Base-by-base conservation (phyloP, 2,888 invertebrate species). In the Epinotia brunnichana region DNA sequence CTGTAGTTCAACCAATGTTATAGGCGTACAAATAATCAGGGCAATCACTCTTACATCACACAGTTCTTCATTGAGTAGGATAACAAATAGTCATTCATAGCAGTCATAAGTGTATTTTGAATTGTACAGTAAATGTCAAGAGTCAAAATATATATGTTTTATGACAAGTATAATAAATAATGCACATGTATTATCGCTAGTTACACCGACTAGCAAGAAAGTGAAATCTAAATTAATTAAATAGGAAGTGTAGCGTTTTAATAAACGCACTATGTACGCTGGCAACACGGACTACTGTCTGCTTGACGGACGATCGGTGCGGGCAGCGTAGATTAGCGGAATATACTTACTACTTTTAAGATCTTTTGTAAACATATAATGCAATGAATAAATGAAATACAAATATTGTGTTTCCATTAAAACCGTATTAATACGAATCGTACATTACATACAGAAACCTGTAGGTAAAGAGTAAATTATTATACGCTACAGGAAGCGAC, bases 1-100 rank as follows among this genome's bases (percentile, higher is more conserved):
- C 53, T 62, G 15, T 10, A 61, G 56, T 62, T 24, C 61, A 67
- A 67, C 44, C 48, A 67, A 53, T 69, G 48, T 54, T 21, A 24
- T 19, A 19, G 13, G 21, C 53, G 35, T 35, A 53, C 21, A 24
- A 57, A 66, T 72, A 35, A 67, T 61, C 29, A 61, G 41, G 17
- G n/a, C 61, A 61, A 69, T 69, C 17, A 53, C 11, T 66, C 15
- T 54, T 21, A 56, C 48, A 56, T 54, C 44, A 61, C 19, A 54
- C 13, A 56, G 7, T 29, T 11, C 17, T 51, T 17, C 51, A 56
- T 67, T 44, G 54, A 66, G n/a, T 15, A 21, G 9, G 19, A 54
- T 39, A 21, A 21, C 39, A 54, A n/a, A 51, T 29, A 54, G n/a
- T 66, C 41, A 54, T 66, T 66, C 15, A 39, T 64, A 39, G 15